A percentile compares a stretch with the other conserved stretches of the same genome.
phyloP scores from a whole-genome alignment of 2,113 vertebrate genomes.

The Chrysemys picta region DNA sequence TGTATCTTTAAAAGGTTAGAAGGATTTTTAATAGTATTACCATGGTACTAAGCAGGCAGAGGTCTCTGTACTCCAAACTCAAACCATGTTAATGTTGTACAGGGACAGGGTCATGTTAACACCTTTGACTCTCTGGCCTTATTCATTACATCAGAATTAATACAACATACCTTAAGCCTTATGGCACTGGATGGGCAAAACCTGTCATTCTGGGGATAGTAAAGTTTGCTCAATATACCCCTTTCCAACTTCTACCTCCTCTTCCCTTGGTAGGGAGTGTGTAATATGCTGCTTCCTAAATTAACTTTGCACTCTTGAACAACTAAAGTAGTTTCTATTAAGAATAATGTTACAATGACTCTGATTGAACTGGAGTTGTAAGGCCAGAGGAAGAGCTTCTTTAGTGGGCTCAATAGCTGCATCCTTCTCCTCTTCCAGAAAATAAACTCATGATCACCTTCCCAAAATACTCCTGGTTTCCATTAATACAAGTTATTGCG shows the following conservation, averaged over 20 bases:
- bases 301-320: rapidly evolving
- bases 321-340: not conserved
- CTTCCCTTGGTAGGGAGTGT: not conserved
- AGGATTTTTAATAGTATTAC: not conserved
- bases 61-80: not conserved
- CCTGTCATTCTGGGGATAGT: not conserved
- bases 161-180: not conserved
- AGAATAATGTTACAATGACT: not conserved
- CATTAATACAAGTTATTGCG: not conserved
- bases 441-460: not conserved
- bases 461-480: not conserved
- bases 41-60: not conserved
- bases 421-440: not conserved
- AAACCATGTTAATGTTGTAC: not conserved
- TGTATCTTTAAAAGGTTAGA: too few species aligned
- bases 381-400: not conserved
- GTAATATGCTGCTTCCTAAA: not conserved
- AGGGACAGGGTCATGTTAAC: too few species aligned
- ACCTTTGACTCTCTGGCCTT: not conserved
- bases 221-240: not conserved
- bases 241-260: not conserved
- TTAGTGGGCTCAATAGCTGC: not conserved
- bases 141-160: not conserved
- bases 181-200: not conserved
- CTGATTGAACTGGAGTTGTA: not conserved